These are phyloP conservation scores for Crotalus helleri DNA, from an alignment of 2,113 vertebrate species.

Conservation along the genomic window DNA sequence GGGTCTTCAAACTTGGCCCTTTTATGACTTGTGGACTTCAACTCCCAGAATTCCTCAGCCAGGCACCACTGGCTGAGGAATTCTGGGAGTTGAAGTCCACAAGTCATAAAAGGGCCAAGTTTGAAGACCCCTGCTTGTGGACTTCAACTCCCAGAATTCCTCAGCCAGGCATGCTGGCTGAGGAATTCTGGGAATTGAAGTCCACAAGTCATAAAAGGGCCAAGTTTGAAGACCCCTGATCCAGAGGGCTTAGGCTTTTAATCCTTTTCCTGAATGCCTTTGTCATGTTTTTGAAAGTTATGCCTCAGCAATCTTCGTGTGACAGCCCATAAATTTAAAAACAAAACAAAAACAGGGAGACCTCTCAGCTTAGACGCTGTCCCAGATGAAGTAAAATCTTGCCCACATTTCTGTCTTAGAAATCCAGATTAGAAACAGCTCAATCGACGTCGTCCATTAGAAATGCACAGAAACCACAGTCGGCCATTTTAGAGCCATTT, in stretches of 20 bases:
- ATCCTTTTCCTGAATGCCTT: conserved; percentile 13
- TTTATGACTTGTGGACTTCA: no score
- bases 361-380: conserved; percentile 46
- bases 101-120: no score
- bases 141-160: no score
- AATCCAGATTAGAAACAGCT: conserved; percentile 54
- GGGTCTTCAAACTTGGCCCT: no score
- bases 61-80: no score
- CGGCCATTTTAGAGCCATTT: conserved; percentile 52
- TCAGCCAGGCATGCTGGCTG: no score
- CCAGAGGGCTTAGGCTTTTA: rapidly evolving
- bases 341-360: conserved; percentile 19
- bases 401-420: conserved; percentile 54
- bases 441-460: conserved; percentile 48
- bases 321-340: conserved; percentile 39
- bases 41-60: no score
- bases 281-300: background rate
- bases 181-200: no score
- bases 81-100: no score
- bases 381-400: conserved; percentile 63
- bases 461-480: conserved; percentile 66
- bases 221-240: background rate
- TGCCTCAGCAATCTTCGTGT: conserved; percentile 15
- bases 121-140: no score
- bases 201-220: no score